Base-by-base conservation (phyloP, 2,888 invertebrate genomes). In the Cacoxenus indagator region DNA sequence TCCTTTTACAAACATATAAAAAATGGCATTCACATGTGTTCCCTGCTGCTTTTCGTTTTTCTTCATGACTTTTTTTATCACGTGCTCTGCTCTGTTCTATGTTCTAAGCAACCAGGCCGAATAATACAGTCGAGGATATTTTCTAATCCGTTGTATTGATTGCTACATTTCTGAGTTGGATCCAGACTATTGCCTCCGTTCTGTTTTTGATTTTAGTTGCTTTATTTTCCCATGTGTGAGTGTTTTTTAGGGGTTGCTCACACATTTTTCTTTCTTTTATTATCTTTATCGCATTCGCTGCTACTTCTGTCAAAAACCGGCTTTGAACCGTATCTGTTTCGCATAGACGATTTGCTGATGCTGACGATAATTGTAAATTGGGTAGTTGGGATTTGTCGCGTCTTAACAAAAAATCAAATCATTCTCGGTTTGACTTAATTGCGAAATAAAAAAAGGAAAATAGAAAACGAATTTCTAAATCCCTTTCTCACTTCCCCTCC, bases 111-210 rank as follows among this genome's bases (percentile, higher is more conserved):
- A 76, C 75, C 74, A 71, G 68, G 70, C 73, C 55, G 43, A 78
- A 74, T 75, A 74, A 70, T 76, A 77, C 78, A 83, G 79, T 82
- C 76, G 79, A 78, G 82, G 77, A 82, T 82, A 78, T 79, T n/a
- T 77, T 74, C 82, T 83, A 82, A 82, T 83, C 82, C 82, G 82
- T 83, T 82, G 82, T 82, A 82, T 82, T 82, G 83, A 82, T 82
- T 82, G 82, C 81, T 76, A 73, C 43, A 17, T n/a, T n/a, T n/a
- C 45, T n/a, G 1, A 24, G 51, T 29, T 29, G 26, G 24, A 37
- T 4, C 37, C 9, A n/a, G n/a, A n/a, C n/a, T n/a, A n/a, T n/a
- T n/a, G n/a, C n/a, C n/a, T 51, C 22, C 5, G 22, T 51, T 51
- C 3, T 72, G 70, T 51, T 67, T 45, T 22, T 43, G 43, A 43